Percentiles rank a stretch among this genome's conserved stretches.
Evolutionary conservation across 2,888 invertebrate genomes (phyloP).

Genomic region (Calliopum simillimum): DNA sequence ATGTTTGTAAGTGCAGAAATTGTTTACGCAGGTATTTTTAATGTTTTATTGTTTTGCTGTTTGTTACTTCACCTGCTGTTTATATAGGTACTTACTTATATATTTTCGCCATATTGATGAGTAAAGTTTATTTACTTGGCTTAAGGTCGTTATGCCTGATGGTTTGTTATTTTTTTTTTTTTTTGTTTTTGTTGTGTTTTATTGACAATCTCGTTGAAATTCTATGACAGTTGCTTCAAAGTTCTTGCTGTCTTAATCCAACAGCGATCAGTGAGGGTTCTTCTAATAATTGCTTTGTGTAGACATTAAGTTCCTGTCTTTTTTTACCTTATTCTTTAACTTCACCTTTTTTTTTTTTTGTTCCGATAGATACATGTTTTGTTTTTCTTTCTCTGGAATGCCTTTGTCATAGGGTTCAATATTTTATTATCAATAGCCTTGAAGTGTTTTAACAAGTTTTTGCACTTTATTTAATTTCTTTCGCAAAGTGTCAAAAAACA

Average conservation of each 20-base stretch:
- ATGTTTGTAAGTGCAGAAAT: too few relatives aligned
- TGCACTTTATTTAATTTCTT: conserved; percentile 3
- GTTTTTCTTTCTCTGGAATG: too few relatives aligned
- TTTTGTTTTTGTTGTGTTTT: background rate
- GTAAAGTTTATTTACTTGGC: background rate
- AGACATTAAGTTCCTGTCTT: background rate
- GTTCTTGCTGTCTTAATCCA: background rate
- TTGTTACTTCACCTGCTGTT: too few relatives aligned
- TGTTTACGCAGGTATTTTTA: too few relatives aligned
- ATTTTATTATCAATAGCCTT: conserved; percentile 16
- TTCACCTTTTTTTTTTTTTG: too few relatives aligned
- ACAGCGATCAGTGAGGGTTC: background rate
- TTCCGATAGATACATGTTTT: too few relatives aligned
- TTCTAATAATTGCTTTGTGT: background rate
- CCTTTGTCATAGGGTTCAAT: background rate
- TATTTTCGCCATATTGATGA: background rate
- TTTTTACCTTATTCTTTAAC: too few relatives aligned
- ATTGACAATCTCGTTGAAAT: background rate
- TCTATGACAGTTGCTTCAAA: background rate
- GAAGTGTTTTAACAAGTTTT: conserved; percentile 20
- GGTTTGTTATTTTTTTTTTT: too few relatives aligned
- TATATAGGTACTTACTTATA: too few relatives aligned
- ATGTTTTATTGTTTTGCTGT: too few relatives aligned
- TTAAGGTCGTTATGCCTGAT: background rate
- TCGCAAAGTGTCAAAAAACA: too few relatives aligned